Percentiles rank a stretch among this genome's conserved stretches.
Evolutionary conservation across 2,888 invertebrate species (phyloP).

Genomic region (Alviniconcha strummeri): DNA sequence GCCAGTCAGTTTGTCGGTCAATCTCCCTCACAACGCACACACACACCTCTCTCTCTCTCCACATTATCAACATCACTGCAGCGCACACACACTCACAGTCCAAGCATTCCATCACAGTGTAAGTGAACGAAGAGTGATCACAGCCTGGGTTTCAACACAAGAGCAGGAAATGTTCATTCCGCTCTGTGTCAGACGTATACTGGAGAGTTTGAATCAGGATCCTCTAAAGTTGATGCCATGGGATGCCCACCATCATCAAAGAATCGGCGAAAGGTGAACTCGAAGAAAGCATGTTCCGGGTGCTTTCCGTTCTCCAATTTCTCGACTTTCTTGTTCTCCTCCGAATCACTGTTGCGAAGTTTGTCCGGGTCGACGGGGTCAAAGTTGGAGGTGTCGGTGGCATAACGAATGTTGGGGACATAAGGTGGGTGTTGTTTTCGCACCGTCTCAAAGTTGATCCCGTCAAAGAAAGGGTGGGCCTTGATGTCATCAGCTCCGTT

Average conservation of each 20-base stretch:
- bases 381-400: conserved; percentile 99
- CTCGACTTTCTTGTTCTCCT: conserved; percentile 58
- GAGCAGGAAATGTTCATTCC: neutral
- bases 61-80: neutral
- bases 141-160: conserved; percentile 3
- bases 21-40: neutral
- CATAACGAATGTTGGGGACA: conserved; percentile 93
- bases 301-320: conserved; percentile 75
- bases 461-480: conserved; percentile 90
- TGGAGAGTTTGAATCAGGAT: conserved; percentile 54
- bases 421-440: conserved; percentile 92
- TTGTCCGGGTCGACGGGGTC: conserved; percentile 78
- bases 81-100: conserved; percentile 2
- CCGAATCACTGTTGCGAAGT: conserved; percentile 59
- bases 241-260: conserved; percentile 81
- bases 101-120: conserved; percentile 23
- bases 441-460: conserved; percentile 92
- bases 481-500: conserved; percentile 94
- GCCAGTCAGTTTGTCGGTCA: too few species aligned
- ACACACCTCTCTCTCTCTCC: neutral
- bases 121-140: conserved; percentile 26
- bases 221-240: conserved; percentile 43
- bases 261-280: conserved; percentile 98
- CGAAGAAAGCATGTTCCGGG: conserved; percentile 96
- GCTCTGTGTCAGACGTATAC: conserved; percentile 46